phyloP scores from a whole-genome alignment of 2,113 vertebrate species.

The Lathamus discolor region DNA sequence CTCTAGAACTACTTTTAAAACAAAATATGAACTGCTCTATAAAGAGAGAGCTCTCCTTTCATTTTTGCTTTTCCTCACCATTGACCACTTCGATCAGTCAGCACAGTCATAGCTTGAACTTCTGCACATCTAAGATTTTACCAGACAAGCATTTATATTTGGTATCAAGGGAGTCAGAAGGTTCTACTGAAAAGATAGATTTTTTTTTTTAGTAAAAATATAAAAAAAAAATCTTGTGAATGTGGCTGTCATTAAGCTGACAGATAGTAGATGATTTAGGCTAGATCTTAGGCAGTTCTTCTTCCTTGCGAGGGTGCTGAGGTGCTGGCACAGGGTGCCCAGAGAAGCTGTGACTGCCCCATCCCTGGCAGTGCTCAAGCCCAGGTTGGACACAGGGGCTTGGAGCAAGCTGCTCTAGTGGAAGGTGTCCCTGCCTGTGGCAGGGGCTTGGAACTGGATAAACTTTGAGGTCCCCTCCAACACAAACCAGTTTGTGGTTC shows the following conservation, averaged over 20 bases:
- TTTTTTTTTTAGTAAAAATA: not conserved
- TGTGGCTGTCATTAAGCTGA: not conserved
- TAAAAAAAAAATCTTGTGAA: accelerated
- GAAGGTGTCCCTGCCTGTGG: not conserved
- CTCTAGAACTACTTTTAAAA: not conserved
- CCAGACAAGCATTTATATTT: not conserved
- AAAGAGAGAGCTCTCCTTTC: not conserved
- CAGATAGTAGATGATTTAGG: not conserved
- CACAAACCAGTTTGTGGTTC: not conserved
- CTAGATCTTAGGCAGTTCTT: not conserved
- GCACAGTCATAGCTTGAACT: not conserved
- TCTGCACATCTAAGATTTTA: not conserved
- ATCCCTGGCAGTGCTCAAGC: not conserved
- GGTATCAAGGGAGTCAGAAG: not conserved
- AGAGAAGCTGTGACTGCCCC: not conserved
- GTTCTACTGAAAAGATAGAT: not conserved
- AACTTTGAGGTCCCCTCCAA: not conserved
- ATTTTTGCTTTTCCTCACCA: not conserved
- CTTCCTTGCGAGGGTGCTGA: not conserved
- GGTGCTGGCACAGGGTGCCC: not conserved
- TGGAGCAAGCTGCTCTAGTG: not conserved
- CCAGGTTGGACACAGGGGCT: not conserved
- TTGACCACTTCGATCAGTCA: not conserved
- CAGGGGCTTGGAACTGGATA: not conserved
- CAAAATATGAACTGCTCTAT: not conserved